Base-by-base conservation (phyloP, 2,113 vertebrate species). In the Crotalus viridis region DNA sequence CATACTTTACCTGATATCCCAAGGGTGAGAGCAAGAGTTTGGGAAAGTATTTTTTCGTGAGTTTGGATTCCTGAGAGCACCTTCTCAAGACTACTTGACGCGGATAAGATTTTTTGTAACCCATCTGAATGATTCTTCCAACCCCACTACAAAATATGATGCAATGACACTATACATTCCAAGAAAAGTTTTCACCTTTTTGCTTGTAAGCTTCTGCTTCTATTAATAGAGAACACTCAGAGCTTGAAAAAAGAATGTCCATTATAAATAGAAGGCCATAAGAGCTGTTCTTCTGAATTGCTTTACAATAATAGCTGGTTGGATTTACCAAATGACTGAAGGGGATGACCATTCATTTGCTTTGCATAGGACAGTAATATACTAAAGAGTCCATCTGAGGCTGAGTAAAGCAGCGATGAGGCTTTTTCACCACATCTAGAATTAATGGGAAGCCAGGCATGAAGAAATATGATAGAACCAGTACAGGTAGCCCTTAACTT, bases 71-170 rank as follows among this genome's bases (percentile, higher is more conserved):
- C 55, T 91, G 90, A 59, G 54, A 91, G 51, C 54, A 56, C 17
- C 19, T 48, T 86, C 7, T 91, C 81, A 85, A 86, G 54, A 57
- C 59, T 48, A 46, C 33, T 91, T 91, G 39, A 91, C 21, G 0
- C 59, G 81, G 26, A 19, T 86, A 59, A 22, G 55, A 48, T 46
- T 86, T 91, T 26, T 74, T 74, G 0, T 90, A 81, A 74, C 89
- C 74, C 74, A 81, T 91, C 19, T 86, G 81, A 87, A 86, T 91
- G 74, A 91, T 85, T 86, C 74, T 91, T 86, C 13, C 48, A 57
- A 26, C 85, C 10, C 1, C 55, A 59, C 5, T 28, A 59, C 56
- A 86, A 43, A 54, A 55, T 19, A 6, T 91, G 33, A n/a, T 59
- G 54, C 1, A 21, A 56, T 1, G n/a, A 28, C 90, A 91, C 39